Base-by-base conservation (phyloP, 1,140 invertebrate species). In the Drosophila kurseongensis region DNA sequence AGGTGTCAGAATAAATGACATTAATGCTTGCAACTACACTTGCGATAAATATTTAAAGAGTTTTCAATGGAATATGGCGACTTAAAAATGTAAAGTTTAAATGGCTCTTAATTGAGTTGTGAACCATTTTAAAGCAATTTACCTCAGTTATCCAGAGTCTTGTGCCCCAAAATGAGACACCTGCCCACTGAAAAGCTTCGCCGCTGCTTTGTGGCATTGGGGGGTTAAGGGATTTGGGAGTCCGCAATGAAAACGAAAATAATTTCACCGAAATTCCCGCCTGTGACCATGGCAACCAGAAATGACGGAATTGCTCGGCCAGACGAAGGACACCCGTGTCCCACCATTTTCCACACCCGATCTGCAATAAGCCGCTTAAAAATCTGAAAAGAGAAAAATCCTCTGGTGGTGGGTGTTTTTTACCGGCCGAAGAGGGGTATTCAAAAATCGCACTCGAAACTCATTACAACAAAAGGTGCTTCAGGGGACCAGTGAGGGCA, bases 391-490 rank as follows among this genome's bases (percentile, higher is more conserved):
- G 56, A 8, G 55, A 48, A 61, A 66, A 63, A 68, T 62, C 58
- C 44, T 67, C 10, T 4, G 52, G 59, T 47, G 38, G 29, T 50
- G 27, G 12, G 14, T 32, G 32, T 50, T 35, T 27, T 45, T 51
- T 29, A 44, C 32, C 55, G 63, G 14, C 57, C 40, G 32, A n/a
- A 40, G 58, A 13, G 57, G 48, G 74, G 40, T 68, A 84, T 84
- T 61, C 58, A 82, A 76, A 88, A 86, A 71, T 89, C 63, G 76
- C 83, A 89, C 83, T 88, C 79, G 63, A 88, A 88, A 89, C 83
- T 88, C 83, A 88, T 86, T 86, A 86, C 83, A 86, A 86, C 83
- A 86, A 86, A 86, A 88, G 83, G 83, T 88, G 84, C 83, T 88
- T 82, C 83, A 86, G 78, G 69, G 61, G 74, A 62, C 14, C 44